Conservation (phyloP, 2,888 invertebrate species). For the Harpagoxenus sublaevis region DNA sequence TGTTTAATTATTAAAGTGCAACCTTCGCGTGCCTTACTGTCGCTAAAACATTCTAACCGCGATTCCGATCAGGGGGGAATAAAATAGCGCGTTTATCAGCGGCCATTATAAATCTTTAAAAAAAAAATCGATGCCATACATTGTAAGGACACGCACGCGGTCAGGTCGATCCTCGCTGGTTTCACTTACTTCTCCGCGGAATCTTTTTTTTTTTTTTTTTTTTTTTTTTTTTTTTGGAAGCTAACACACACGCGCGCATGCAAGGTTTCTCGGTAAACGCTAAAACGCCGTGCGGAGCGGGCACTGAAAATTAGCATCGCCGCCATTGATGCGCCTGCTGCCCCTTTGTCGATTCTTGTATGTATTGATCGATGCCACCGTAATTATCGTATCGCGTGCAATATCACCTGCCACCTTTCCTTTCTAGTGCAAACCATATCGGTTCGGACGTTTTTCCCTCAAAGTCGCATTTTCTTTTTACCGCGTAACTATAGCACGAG, state of each 20-base stretch:
- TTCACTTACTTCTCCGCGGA: constrained; percentile 47
- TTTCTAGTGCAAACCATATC: constrained; percentile 70
- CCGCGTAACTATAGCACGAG: constrained; percentile 16
- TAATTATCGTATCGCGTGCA: constrained; percentile 77
- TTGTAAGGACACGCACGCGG: constrained; percentile 46
- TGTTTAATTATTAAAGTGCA: constrained; percentile 54
- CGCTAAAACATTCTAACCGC: constrained; percentile 46
- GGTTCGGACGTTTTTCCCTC: constrained; percentile 68
- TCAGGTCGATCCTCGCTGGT: constrained; percentile 32
- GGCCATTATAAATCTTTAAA: constrained; percentile 37
- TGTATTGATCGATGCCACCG: constrained; percentile 74
- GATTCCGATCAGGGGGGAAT: constrained; percentile 37
- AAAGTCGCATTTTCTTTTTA: constrained; percentile 61
- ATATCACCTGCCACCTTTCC: constrained; percentile 71
- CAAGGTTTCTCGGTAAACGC: constrained; percentile 25
- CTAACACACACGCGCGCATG: constrained; percentile 27
- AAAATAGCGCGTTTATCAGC: constrained; percentile 37
- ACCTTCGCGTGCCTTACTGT: constrained; percentile 34
- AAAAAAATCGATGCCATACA: constrained; percentile 19
- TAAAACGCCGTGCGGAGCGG: constrained; percentile 37
- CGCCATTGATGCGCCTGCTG: constrained; percentile 70
- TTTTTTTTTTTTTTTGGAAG: constrained; percentile 5
- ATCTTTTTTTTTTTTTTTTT: constrained; percentile 30
- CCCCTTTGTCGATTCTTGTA: constrained; percentile 70
- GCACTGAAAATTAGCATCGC: constrained; percentile 51